phyloP scores from a whole-genome alignment of 2,888 invertebrate species.

The Alentia gelatinosa region DNA sequence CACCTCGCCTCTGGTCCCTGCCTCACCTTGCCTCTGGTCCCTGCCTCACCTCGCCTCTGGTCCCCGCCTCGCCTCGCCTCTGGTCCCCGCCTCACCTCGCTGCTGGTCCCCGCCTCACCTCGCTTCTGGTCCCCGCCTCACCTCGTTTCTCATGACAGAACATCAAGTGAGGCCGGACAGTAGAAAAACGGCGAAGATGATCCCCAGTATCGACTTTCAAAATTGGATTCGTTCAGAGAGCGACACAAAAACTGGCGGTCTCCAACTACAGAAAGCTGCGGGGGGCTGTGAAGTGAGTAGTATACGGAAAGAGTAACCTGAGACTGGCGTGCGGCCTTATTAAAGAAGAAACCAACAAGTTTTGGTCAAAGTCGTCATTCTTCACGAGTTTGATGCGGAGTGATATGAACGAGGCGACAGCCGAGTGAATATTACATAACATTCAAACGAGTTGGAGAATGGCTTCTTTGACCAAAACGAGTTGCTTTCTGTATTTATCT shows the following conservation, averaged over 20 bases:
- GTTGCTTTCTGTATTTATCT: too few species aligned
- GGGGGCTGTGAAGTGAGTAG: not conserved
- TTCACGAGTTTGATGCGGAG: too few species aligned
- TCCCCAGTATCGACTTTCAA: not conserved
- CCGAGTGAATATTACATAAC: too few species aligned
- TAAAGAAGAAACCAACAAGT: too few species aligned
- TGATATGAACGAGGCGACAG: too few species aligned
- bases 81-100: not conserved
- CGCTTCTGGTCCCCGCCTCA: not conserved
- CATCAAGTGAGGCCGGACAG: not conserved
- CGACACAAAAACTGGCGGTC: not conserved
- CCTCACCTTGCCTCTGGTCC: not conserved
- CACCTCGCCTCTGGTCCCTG: not conserved
- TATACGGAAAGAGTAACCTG: not conserved
- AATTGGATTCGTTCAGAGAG: not conserved
- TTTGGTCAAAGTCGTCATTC: too few species aligned
- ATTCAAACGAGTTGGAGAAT: too few species aligned
- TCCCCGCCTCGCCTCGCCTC: not conserved
- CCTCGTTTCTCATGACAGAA: not conserved
- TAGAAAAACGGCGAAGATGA: not conserved
- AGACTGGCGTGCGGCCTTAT: not conserved
- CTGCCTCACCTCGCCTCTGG: constrained; percentile 11
- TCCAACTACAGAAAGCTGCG: not conserved
- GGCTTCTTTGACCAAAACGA: too few species aligned
- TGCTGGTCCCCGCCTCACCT: not conserved